Conservation (phyloP, 2,113 vertebrate species). For the Phrynosoma blainvillii region DNA sequence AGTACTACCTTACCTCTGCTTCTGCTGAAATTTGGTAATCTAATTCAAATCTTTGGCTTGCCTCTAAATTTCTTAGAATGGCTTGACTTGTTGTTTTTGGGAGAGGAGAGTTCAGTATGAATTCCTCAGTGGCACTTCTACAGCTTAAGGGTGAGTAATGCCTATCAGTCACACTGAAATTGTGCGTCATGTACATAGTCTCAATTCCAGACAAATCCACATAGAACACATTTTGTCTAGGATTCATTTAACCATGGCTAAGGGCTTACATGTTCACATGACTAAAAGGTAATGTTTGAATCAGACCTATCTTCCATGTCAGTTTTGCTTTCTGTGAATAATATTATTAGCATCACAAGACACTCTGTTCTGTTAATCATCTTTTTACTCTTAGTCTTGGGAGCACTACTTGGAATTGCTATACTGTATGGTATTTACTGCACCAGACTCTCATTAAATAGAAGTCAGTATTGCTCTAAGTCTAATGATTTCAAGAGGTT, state of each 20-base stretch:
- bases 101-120: no score
- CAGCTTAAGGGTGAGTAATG: neutral
- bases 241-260: neutral
- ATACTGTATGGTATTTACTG: slow-evolving; percentile 1
- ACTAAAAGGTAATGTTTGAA: neutral
- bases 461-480: neutral
- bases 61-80: no score
- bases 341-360: neutral
- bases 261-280: neutral
- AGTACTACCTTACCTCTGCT: no score
- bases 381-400: neutral
- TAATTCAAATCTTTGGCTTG: no score
- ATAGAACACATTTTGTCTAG: neutral
- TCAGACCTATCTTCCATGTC: neutral
- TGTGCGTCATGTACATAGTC: no score
- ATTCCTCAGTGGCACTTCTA: no score
- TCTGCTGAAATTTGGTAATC: no score
- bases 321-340: neutral
- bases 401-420: neutral
- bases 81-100: no score
- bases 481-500: neutral
- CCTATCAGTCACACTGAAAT: neutral
- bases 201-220: no score
- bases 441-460: neutral
- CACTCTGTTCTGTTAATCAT: neutral